Base-by-base conservation (phyloP, 2,797 vertebrate genomes). In the Acanthurus tractus region DNA sequence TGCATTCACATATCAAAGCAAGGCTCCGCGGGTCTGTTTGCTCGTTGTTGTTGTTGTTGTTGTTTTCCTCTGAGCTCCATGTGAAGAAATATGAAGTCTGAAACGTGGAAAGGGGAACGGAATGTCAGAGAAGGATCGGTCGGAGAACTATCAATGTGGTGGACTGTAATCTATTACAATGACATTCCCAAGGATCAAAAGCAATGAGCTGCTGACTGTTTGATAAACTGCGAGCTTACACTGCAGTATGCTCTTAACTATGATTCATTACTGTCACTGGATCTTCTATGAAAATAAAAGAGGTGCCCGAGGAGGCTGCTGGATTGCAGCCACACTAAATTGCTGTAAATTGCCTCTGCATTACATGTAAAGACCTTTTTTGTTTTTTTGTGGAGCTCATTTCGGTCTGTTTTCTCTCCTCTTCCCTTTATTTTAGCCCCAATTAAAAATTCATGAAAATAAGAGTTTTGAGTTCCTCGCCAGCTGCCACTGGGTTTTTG, bases 221-320 rank as follows among this genome's bases (percentile, higher is more conserved):
- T 94, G 94, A 94, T 94, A 95, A 94, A 94, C 86, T 85, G 79
- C 70, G 22, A 85, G 93, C 93, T 93, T 93, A 91, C 93, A 64
- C 91, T 88, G 93, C 93, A 93, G 90, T 88, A 87, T 83, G 78
- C 66, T 79, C 91, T 91, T 94, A 95, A 95, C 94, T 93, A 91
- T 94, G 94, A 95, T 95, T 95, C 94, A 95, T 95, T 96, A 95
- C 88, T 83, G 91, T 93, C 92, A 87, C 92, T 66, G 86, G 80
- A 89, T 94, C 86, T 65, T 89, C 83, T 91, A 93, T 93, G 92
- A 94, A 93, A 95, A 95, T 93, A 93, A 94, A 95, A 91, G 93
- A 94, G 91, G 87, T 52, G 87, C 91, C 89, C 8, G 75, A 90
- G 88, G 90, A 92, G 61, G 77, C 90, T 87, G 86, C 87, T 89